Evolutionary conservation across 2,797 vertebrate species (phyloP).

Genomic region (Mormyrus hasselquistii): DNA sequence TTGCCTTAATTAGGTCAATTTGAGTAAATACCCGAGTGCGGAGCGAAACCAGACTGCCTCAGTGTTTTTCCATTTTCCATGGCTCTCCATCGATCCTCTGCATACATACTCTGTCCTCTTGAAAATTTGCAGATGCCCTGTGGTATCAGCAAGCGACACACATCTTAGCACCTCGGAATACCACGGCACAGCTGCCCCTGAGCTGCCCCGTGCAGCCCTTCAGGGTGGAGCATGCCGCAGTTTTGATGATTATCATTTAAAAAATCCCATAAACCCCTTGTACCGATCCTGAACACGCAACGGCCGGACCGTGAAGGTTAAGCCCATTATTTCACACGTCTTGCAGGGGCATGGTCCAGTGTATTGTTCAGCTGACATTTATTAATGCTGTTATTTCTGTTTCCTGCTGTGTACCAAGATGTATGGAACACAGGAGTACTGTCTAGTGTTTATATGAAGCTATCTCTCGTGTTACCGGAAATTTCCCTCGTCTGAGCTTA

Average conservation of each 20-base stretch:
- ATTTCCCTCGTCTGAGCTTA: not conserved
- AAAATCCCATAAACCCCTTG: slow-evolving; percentile 14
- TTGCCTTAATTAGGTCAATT: slow-evolving; percentile 19
- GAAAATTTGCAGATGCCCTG: not conserved
- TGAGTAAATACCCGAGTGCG: slow-evolving; percentile 10
- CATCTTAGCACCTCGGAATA: not conserved
- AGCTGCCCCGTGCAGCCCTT: slow-evolving; percentile 7
- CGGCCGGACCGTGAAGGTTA: slow-evolving; percentile 16
- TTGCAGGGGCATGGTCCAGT: not conserved
- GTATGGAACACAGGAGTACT: not conserved
- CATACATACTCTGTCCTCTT: not conserved
- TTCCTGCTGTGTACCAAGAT: not conserved
- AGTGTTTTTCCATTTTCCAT: not conserved
- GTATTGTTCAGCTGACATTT: not conserved
- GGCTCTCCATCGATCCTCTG: not conserved
- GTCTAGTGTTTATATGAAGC: not conserved
- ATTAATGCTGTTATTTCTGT: not conserved
- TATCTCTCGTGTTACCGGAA: not conserved
- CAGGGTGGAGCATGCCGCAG: not conserved
- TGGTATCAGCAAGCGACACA: not conserved
- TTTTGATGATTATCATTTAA: not conserved
- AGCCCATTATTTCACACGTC: slow-evolving; percentile 1
- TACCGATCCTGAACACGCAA: not conserved
- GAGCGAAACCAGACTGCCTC: not conserved
- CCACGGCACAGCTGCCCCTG: not conserved